Evolutionary conservation across 2,113 vertebrate genomes (phyloP).

Genomic region (Gallinago media): DNA sequence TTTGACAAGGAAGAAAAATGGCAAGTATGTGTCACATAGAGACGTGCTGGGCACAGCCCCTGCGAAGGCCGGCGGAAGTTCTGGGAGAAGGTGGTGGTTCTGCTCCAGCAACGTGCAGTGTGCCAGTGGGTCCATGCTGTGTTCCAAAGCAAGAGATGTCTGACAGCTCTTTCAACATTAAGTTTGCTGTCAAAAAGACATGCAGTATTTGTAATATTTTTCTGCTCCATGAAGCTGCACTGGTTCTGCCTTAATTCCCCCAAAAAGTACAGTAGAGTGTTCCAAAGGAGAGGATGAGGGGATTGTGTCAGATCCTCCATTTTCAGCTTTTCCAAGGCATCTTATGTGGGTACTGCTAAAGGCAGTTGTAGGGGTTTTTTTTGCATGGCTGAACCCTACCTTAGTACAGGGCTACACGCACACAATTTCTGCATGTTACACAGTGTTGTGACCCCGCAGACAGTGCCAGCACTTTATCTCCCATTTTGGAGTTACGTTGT

Average conservation of each 20-base stretch:
- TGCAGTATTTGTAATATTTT: neutral
- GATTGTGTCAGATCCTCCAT: neutral
- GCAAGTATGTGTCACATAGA: neutral
- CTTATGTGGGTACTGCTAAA: neutral
- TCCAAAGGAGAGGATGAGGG: neutral
- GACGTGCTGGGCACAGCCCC: neutral
- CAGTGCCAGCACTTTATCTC: neutral
- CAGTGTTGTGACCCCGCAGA: neutral
- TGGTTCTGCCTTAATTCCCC: neutral
- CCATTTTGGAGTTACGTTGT: neutral
- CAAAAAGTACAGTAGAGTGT: neutral
- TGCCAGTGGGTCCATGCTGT: neutral
- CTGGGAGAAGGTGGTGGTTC: neutral
- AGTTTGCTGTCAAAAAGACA: neutral
- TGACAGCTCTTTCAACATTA: neutral
- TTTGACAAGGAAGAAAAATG: neutral
- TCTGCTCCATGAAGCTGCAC: neutral
- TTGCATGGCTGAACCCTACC: neutral
- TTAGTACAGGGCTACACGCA: too few species aligned
- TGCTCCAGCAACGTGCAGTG: neutral
- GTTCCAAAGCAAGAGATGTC: neutral
- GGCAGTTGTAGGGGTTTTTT: rapidly evolving
- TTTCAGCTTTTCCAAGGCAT: neutral
- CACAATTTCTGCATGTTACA: neutral
- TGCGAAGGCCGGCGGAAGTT: neutral